Conservation (phyloP, 2,113 vertebrate genomes). For the Scolopax mira region DNA sequence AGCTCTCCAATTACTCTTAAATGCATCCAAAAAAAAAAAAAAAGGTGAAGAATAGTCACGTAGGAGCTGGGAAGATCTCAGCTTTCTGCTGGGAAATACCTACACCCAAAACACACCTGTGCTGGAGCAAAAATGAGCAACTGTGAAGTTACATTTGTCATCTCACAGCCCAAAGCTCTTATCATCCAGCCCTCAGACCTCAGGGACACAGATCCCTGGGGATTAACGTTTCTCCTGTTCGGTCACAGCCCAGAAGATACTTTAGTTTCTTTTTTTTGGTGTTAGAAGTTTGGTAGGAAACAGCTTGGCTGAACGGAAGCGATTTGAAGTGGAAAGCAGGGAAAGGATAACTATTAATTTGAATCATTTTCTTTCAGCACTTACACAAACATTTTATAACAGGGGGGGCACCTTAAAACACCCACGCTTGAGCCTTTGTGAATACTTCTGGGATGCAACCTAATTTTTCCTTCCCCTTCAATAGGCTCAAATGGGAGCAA, state of each 20-base stretch:
- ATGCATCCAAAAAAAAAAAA: neutral
- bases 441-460: neutral
- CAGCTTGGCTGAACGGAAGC: neutral
- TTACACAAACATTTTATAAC: neutral
- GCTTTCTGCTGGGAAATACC: neutral
- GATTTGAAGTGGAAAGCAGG: neutral
- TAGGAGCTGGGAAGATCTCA: neutral
- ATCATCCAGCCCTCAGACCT: neutral
- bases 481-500: neutral
- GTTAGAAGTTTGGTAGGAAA: neutral
- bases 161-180: neutral
- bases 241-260: neutral
- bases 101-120: neutral
- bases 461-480: neutral
- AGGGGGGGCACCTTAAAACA: neutral
- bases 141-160: neutral
- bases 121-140: neutral
- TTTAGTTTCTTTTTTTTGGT: neutral
- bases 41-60: neutral
- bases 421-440: neutral
- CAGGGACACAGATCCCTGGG: neutral
- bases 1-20: neutral
- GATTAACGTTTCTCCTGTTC: neutral
- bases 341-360: neutral
- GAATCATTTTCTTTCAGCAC: neutral